Conservation (phyloP, 2,113 vertebrate species). For the Saccopteryx bilineata region DNA sequence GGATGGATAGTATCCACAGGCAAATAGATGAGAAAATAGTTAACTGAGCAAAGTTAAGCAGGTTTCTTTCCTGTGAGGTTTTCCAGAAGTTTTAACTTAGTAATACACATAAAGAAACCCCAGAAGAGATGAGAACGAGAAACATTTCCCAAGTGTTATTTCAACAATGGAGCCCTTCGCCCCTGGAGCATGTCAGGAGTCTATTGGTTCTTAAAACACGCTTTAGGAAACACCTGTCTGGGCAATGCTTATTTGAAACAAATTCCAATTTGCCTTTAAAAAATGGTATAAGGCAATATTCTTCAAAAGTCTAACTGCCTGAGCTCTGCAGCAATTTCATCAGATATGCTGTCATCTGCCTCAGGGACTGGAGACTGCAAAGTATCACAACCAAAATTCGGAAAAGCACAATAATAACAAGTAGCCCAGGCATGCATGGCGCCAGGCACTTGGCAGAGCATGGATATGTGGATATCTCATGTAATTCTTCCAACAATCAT, state of each 20-base stretch:
- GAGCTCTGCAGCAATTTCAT: slow-evolving; percentile 14
- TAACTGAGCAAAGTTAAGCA: slow-evolving; percentile 24
- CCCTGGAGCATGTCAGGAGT: not conserved
- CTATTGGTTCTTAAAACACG: not conserved
- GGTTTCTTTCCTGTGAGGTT: slow-evolving; percentile 30
- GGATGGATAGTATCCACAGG: not conserved
- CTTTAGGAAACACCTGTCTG: not conserved
- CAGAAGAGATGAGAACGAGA: slow-evolving; percentile 1
- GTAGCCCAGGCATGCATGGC: not conserved
- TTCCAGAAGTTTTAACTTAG: slow-evolving; percentile 9
- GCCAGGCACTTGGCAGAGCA: not conserved
- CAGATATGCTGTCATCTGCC: not conserved
- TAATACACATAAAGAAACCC: not conserved
- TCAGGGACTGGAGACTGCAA: not conserved
- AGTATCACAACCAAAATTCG: not conserved
- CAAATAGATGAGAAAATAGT: slow-evolving; percentile 1
- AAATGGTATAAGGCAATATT: slow-evolving; percentile 9
- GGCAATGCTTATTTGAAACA: slow-evolving; percentile 36
- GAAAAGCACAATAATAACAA: not conserved
- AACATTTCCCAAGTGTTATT: not conserved
- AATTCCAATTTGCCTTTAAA: slow-evolving; percentile 29
- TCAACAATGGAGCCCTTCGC: not conserved
- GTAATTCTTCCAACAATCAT: not conserved
- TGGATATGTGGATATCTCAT: not conserved
- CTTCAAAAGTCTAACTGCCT: slow-evolving; percentile 21